Base-by-base conservation (phyloP, 2,113 vertebrate species). In the Macrotus californicus region DNA sequence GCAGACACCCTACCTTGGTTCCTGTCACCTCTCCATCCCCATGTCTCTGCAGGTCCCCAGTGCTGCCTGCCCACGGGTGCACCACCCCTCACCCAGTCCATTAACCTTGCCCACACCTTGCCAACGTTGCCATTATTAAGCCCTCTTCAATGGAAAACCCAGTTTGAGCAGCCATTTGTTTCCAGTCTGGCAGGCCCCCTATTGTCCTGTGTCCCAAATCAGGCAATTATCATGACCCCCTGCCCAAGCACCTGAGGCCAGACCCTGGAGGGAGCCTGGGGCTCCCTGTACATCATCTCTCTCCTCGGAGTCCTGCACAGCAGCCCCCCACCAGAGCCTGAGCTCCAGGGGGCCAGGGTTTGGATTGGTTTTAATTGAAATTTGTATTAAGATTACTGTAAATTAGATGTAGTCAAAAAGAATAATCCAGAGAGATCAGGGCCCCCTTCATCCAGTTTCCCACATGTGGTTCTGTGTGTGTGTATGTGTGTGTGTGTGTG, bases 211-310 rank as follows among this genome's bases (percentile, higher is more conserved):
- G 36, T 75, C 22, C 67, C 76, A 54, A 5, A 56, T 4, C 39
- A 29, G n/a, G 66, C 46, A 8, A 1, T 50, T 31, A 6, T 1
- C 2, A 2, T 6, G 13, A 34, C 16, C 31, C 18, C 1, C 31
- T 3, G 69, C 50, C 26, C 64, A n/a, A 0, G 14, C 0, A 5
- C 70, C 43, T 4, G 36, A 41, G 0, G 7, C 22, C n/a, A n/a
- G n/a, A n/a, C n/a, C n/a, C 21, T 21, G 1, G 19, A 0, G 0
- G 31, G 56, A 87, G 48, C 24, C 24, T 3, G 64, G 29, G 15
- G 31, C 46, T 69, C 36, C 39, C 7, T 0, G 0, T 0, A 0
- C 5, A 29, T 24, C 21, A 0, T 31, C 36, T 88, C 29, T 2
- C 3, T 43, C 21, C 39, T 54, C 73, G n/a, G 76, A 36, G 15